phyloP scores from a whole-genome alignment of 1,140 invertebrate genomes.

The Zaprionus kolodkinae region DNA sequence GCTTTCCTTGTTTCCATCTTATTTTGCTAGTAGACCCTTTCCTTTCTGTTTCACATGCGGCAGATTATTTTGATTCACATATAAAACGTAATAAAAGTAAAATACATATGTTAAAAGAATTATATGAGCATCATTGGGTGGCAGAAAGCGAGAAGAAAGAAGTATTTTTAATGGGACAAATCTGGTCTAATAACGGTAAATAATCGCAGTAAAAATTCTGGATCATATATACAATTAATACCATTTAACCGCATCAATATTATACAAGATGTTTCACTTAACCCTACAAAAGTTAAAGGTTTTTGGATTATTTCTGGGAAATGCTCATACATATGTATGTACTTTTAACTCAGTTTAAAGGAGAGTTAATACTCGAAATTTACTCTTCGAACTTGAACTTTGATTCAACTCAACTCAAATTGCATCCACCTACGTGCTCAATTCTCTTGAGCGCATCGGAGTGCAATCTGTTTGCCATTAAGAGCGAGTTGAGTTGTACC shows the following conservation, averaged over 20 bases:
- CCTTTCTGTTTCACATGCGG: conserved; percentile 31
- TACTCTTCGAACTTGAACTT: too few relatives aligned
- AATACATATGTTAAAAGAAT: conserved; percentile 7
- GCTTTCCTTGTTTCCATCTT: conserved; percentile 33
- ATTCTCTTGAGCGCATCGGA: background rate
- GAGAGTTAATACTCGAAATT: background rate
- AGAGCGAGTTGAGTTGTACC: background rate
- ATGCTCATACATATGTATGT: too few relatives aligned
- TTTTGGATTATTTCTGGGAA: too few relatives aligned
- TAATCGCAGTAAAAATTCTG: too few relatives aligned
- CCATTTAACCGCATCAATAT: too few relatives aligned
- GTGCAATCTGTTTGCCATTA: background rate
- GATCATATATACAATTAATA: too few relatives aligned
- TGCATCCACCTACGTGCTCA: background rate
- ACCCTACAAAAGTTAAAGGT: too few relatives aligned
- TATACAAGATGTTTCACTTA: too few relatives aligned
- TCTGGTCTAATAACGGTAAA: too few relatives aligned
- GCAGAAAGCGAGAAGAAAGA: background rate
- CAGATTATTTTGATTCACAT: conserved; percentile 19
- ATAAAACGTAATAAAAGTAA: conserved; percentile 50
- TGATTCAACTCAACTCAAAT: background rate
- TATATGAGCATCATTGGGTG: background rate
- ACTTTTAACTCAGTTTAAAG: background rate
- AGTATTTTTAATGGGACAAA: too few relatives aligned
- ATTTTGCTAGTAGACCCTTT: conserved; percentile 36